These are phyloP conservation scores for Cryptoblepharus egeriae DNA, from an alignment of 2,797 vertebrate species.

Conservation along the genomic window DNA sequence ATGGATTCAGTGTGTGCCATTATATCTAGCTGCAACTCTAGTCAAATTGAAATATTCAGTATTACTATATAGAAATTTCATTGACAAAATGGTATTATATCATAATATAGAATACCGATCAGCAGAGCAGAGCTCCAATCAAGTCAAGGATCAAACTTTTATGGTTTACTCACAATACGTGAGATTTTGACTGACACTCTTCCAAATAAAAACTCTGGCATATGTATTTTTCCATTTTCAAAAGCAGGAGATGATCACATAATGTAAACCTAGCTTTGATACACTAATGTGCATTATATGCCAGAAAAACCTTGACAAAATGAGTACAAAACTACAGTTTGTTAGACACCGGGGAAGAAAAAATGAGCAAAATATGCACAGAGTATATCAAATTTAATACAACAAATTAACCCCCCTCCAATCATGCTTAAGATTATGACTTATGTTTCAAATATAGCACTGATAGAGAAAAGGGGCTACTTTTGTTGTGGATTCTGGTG, in stretches of 20 bases:
- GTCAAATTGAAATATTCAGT: conserved; percentile 15
- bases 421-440: conserved; percentile 11
- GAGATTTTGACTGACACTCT: conserved; percentile 25
- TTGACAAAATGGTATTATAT: conserved; percentile 12
- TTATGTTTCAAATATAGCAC: conserved; percentile 9
- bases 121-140: conserved; percentile 3
- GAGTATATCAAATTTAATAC: neutral
- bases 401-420: conserved; percentile 12
- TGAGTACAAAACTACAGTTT: conserved; percentile 7
- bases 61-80: conserved; percentile 17
- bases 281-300: neutral
- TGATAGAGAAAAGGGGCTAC: neutral
- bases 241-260: neutral
- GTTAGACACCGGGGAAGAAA: neutral
- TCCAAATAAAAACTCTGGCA: neutral
- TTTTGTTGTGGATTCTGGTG: conserved; percentile 11
- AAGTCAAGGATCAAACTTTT: conserved; percentile 40
- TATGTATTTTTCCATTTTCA: neutral
- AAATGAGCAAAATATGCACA: neutral
- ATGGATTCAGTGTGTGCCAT: conserved; percentile 36
- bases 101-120: conserved; percentile 18
- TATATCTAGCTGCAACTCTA: conserved; percentile 20
- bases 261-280: neutral
- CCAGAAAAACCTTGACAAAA: neutral
- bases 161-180: conserved; percentile 36